Conservation (phyloP, 2,888 invertebrate species). For the Syrista parreyssii region DNA sequence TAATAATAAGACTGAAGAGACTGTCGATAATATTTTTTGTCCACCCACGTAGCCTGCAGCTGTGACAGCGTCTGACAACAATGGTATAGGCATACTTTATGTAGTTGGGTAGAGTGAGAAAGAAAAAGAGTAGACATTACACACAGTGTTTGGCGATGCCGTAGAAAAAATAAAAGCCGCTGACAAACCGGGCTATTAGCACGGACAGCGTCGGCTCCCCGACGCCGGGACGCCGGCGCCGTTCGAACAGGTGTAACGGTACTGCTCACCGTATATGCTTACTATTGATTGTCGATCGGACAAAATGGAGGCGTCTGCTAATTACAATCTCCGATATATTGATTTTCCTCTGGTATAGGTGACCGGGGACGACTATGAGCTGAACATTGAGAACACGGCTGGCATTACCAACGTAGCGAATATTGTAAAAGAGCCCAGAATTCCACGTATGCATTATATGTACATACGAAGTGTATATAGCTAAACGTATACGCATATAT, state of each 20-base stretch:
- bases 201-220: neutral
- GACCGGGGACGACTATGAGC: neutral
- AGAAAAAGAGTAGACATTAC: neutral
- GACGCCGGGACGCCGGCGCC: neutral
- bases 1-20: too few relatives aligned
- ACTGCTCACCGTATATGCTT: neutral
- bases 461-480: neutral
- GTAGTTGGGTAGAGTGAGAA: neutral
- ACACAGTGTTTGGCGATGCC: neutral
- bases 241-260: neutral
- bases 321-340: neutral
- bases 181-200: neutral
- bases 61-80: neutral
- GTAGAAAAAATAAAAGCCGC: neutral
- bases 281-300: neutral
- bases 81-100: neutral
- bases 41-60: neutral
- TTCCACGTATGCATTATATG: neutral
- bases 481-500: neutral
- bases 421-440: neutral
- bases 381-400: neutral
- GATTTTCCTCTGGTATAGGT: neutral
- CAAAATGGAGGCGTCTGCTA: neutral
- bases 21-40: neutral
- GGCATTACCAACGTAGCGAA: neutral